Evolutionary conservation across 2,888 invertebrate species (phyloP).

Genomic region (Ophion ellenae): DNA sequence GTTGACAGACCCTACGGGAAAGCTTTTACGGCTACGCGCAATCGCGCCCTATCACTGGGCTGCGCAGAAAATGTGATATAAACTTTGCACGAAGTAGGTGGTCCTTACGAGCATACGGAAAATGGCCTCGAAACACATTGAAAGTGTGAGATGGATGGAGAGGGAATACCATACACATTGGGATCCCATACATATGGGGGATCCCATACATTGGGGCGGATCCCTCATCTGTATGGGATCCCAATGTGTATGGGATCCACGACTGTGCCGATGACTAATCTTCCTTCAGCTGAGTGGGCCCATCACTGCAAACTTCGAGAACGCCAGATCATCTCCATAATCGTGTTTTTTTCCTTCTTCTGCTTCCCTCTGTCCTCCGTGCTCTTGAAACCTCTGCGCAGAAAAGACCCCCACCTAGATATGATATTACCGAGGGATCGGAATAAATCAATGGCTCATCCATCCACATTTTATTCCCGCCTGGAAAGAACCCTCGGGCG

Average conservation of each 20-base stretch:
- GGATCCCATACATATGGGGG: no score
- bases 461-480: constrained; percentile 82
- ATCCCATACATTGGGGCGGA: no score
- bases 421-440: constrained; percentile 81
- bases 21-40: constrained; percentile 63
- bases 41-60: constrained; percentile 29
- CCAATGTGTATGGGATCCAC: neutral
- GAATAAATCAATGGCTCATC: constrained; percentile 83
- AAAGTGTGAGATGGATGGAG: neutral
- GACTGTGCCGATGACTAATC: constrained; percentile 31
- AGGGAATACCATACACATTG: no score
- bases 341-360: constrained; percentile 65
- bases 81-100: constrained; percentile 19
- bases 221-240: no score
- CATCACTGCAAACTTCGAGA: constrained; percentile 30
- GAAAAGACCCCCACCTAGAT: constrained; percentile 70
- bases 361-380: constrained; percentile 24
- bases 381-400: constrained; percentile 37
- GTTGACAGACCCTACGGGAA: constrained; percentile 79
- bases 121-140: constrained; percentile 16
- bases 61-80: constrained; percentile 10
- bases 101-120: constrained; percentile 2
- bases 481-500: constrained; percentile 70
- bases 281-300: constrained; percentile 31
- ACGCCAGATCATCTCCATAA: constrained; percentile 56